Evolutionary conservation across 92 coral and sea anemone species (phyloP).

Genomic region (Actinernus sp.): DNA sequence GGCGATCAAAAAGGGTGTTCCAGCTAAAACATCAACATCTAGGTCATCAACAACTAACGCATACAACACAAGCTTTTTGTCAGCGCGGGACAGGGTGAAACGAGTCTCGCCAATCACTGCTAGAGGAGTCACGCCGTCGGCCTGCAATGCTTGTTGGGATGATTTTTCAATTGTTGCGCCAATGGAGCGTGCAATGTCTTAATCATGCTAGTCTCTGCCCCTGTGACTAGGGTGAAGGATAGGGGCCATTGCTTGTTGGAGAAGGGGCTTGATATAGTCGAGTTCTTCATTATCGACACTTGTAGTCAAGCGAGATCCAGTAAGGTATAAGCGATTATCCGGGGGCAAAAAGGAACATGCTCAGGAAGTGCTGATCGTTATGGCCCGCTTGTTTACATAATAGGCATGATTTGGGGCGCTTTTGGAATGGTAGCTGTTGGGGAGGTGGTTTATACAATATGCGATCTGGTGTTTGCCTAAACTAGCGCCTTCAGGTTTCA

Average conservation of each 20-base stretch:
- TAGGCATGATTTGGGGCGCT: conserved; percentile 21
- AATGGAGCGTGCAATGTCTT: conserved; percentile 20
- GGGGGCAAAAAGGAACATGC: conserved; percentile 53
- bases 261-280: no score
- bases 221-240: conserved; percentile 52
- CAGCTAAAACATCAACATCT: conserved; percentile 61
- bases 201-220: conserved; percentile 63
- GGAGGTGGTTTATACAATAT: background rate
- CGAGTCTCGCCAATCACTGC: conserved; percentile 47
- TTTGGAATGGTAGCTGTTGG: background rate
- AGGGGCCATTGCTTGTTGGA: no score
- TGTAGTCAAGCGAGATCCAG: conserved; percentile 23
- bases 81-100: conserved; percentile 25
- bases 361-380: no score
- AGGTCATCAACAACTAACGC: conserved; percentile 52
- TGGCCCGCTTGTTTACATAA: conserved; percentile 48
- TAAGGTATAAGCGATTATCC: conserved; percentile 41
- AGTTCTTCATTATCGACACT: conserved; percentile 4
- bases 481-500: conserved; percentile 24
- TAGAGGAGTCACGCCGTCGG: conserved; percentile 52
- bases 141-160: conserved; percentile 53
- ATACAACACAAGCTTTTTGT: conserved; percentile 41
- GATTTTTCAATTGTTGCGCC: conserved; percentile 24
- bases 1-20: conserved; percentile 67
- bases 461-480: background rate